Evolutionary conservation across 2,797 vertebrate species (phyloP), one percentile per base, ranked within the genome.

Genomic region (Lutjanus argentimaculatus): DNA sequence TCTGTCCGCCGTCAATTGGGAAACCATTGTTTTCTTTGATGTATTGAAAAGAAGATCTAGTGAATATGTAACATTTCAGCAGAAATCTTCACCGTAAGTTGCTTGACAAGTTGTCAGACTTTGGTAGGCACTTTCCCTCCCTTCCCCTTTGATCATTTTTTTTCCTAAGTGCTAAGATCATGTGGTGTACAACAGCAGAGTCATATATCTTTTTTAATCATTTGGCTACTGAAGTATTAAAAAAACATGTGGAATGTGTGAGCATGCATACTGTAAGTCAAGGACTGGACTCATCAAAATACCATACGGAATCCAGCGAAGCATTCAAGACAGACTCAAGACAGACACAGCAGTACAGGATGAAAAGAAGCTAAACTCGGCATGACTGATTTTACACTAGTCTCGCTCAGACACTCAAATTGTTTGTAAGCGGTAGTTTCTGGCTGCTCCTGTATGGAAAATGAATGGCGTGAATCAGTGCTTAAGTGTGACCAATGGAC

Each of bases 251-350:
- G 13, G 17, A 22, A 21, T 45, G 11, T 21, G 25, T 55, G 62
- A 17, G 62, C 61, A 48, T 51, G 59, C 17, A 62, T 22, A 14
- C 40, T 65, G 17, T 51, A 64, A 49, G 11, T 62, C 70, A 59
- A 17, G 13, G 25, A 16, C 71, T 55, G 49, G 19, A 61, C 2
- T 8, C 16, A n/a, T 65, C 8, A 14, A 17, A n/a, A 14, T 45
- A 58, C 8, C 6, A 10, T 30, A 8, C 11, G 17, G 45, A 9
- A 8, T 51, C n/a, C n/a, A 43, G 51, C 30, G 45, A n/a, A 40
- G 7, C 53, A 56, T 56, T 22, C 53, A 49, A 46, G 8, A 2
- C 17, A 13, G 22, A 66, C 8, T 51, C n/a, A 51, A 52, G 17
- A 13, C 46, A 36, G 46, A 30, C 22, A 56, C 12, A 19, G n/a